Conservation (phyloP, 1,140 invertebrate genomes). For the Diorhabda sublineata region DNA sequence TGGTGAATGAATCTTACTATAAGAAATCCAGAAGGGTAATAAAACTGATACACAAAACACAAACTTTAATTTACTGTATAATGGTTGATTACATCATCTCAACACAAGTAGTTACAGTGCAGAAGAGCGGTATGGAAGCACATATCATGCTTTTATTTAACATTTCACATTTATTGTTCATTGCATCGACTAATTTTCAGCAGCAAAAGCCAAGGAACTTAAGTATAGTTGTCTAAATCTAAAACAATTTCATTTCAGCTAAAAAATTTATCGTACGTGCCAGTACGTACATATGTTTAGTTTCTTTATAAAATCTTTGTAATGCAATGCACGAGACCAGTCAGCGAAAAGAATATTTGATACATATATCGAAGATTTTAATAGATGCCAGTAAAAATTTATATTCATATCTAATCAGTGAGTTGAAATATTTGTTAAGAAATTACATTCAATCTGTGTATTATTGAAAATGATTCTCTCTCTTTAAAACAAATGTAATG, state of each 20-base stretch:
- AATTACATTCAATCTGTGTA: too few species aligned
- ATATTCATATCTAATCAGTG: too few species aligned
- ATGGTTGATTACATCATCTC: slow-evolving; percentile 13
- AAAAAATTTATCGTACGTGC: not conserved
- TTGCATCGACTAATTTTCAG: slow-evolving; percentile 12
- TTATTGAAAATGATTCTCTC: too few species aligned
- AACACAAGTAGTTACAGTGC: slow-evolving; percentile 17
- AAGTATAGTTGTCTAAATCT: slow-evolving; percentile 7
- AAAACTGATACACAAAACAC: slow-evolving; percentile 10
- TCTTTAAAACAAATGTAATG: too few species aligned
- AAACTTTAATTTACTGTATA: slow-evolving; percentile 19
- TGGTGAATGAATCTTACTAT: too few species aligned
- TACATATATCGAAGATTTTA: too few species aligned
- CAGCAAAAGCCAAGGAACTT: slow-evolving; percentile 18
- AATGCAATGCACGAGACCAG: not conserved
- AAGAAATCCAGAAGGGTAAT: not conserved
- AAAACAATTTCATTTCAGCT: slow-evolving; percentile 9
- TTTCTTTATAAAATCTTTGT: not conserved
- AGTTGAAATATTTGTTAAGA: too few species aligned
- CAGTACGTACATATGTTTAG: not conserved
- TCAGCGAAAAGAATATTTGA: not conserved
- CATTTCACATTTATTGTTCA: slow-evolving; percentile 15
- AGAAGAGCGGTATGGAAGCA: slow-evolving; percentile 16
- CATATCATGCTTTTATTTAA: slow-evolving; percentile 16
- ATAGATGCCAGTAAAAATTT: too few species aligned